phyloP scores from a whole-genome alignment of 2,797 vertebrate species.

The Bradypus variegatus region DNA sequence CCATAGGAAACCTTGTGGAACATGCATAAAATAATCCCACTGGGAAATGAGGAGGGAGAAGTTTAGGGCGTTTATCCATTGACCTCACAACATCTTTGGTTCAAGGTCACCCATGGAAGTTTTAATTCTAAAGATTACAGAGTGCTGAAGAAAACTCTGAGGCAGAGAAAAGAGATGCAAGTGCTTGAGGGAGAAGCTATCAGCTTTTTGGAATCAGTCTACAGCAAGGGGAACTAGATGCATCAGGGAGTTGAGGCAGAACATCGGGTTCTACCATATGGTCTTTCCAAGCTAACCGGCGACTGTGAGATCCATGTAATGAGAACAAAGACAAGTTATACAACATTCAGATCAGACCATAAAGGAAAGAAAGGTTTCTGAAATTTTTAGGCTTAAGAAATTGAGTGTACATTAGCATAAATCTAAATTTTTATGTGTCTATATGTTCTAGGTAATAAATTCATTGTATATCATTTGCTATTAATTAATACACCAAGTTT shows the following conservation, averaged over 20 bases:
- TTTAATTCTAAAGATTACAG: neutral
- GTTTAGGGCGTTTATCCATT: neutral
- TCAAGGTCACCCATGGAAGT: neutral
- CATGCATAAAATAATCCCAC: neutral
- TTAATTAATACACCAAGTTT: neutral
- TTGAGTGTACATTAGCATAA: neutral
- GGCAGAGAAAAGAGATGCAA: neutral
- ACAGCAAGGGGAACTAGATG: neutral
- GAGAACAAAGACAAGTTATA: neutral
- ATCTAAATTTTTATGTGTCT: neutral
- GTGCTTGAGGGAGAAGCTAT: neutral
- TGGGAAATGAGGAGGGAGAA: neutral
- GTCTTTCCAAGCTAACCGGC: neutral
- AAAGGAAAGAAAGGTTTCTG: neutral
- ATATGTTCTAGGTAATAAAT: neutral
- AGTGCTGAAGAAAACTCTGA: neutral
- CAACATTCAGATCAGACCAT: neutral
- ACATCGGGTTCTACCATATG: neutral
- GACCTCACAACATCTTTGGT: neutral
- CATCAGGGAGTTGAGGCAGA: neutral
- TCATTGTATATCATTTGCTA: neutral
- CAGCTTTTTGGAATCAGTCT: neutral
- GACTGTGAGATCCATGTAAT: neutral
- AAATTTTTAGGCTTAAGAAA: neutral
- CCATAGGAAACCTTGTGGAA: neutral